Evolutionary conservation across 2,113 vertebrate genomes (phyloP).

Genomic region (Panthera uncia): DNA sequence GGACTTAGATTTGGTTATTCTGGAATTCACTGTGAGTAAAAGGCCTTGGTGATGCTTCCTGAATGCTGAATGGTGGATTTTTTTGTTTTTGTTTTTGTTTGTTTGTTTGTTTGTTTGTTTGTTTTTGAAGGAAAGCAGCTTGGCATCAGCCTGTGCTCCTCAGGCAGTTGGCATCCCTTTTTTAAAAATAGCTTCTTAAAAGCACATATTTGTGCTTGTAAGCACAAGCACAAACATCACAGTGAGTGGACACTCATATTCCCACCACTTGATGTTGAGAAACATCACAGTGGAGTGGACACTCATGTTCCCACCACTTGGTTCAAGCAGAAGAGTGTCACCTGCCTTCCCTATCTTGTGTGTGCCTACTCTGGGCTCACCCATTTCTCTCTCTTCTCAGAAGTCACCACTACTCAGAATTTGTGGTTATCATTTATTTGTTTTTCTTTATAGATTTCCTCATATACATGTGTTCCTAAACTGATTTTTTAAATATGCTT

Average conservation of each 20-base stretch:
- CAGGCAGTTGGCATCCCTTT: not conserved
- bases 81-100: not conserved
- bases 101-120: rapidly evolving
- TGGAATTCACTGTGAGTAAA: not conserved
- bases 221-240: not conserved
- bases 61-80: too few relatives aligned
- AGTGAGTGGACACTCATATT: not conserved
- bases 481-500: not conserved
- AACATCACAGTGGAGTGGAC: not conserved
- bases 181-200: not conserved
- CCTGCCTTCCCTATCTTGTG: not conserved
- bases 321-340: not conserved
- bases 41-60: not conserved
- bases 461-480: not conserved
- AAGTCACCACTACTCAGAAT: not conserved
- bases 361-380: not conserved
- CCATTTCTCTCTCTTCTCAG: not conserved
- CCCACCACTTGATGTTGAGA: not conserved
- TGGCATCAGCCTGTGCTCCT: not conserved
- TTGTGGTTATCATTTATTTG: not conserved
- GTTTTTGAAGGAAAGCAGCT: not conserved
- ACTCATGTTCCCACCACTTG: not conserved
- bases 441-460: not conserved
- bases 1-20: not conserved
- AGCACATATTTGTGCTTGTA: not conserved